Conservation (phyloP, 2,888 invertebrate genomes). For the Dicyrtomina minuta region DNA sequence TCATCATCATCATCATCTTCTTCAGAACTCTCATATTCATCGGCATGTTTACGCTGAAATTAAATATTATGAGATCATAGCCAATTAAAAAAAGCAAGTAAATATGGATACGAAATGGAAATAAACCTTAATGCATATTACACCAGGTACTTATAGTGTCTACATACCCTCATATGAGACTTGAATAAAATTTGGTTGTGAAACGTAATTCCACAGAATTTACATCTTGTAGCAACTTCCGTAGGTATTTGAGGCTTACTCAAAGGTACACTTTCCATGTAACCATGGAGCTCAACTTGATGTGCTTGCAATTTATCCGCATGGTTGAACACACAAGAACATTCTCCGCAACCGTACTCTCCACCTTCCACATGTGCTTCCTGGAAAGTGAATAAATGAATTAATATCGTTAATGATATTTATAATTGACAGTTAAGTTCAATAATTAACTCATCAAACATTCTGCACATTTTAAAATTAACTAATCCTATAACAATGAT, state of each 20-base stretch:
- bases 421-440: neutral
- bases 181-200: constrained; percentile 13
- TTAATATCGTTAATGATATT: neutral
- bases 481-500: no score
- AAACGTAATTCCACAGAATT: constrained; percentile 21
- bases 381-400: neutral
- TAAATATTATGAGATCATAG: no score
- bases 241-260: neutral
- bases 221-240: constrained; percentile 5
- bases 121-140: no score
- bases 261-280: neutral
- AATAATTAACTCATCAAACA: neutral
- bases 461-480: neutral
- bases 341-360: constrained; percentile 25
- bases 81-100: neutral
- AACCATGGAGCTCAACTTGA: constrained; percentile 17
- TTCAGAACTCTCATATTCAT: constrained; percentile 15
- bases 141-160: neutral
- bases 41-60: constrained; percentile 6
- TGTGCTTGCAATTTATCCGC: constrained; percentile 18
- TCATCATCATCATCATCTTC: constrained; percentile 3
- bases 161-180: constrained; percentile 26
- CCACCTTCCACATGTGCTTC: constrained; percentile 27
- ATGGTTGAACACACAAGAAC: constrained; percentile 17
- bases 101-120: no score